Percentiles rank a stretch among this genome's conserved stretches.
Conservation (phyloP, 2,113 vertebrate genomes). For the Leuciscus idus region DNA sequence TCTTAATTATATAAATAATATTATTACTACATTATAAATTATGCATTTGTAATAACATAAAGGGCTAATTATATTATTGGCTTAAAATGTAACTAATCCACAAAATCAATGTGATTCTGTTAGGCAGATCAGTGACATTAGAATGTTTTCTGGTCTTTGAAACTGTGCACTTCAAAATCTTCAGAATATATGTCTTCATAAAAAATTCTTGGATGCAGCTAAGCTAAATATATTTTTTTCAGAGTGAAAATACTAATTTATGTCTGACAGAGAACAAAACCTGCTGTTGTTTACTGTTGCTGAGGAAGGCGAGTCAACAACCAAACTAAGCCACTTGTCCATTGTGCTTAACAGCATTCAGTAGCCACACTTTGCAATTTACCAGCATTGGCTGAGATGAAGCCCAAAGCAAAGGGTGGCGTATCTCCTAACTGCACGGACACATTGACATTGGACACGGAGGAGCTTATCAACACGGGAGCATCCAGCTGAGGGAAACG, state of each 20-base stretch:
- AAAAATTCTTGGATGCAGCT: neutral
- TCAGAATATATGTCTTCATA: neutral
- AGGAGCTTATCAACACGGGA: conserved; percentile 86
- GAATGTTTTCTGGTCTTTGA: neutral
- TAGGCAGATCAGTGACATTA: neutral
- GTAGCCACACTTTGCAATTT: conserved; percentile 35
- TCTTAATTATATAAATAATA: neutral
- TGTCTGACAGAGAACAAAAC: neutral
- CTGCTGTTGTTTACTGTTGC: neutral
- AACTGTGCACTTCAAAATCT: neutral
- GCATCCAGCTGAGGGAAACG: conserved; percentile 85
- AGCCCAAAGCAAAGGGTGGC: conserved; percentile 91
- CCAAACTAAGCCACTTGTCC: neutral
- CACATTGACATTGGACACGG: conserved; percentile 88
- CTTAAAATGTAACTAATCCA: neutral
- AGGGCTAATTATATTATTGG: neutral
- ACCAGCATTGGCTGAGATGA: conserved; percentile 89
- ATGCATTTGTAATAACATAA: neutral
- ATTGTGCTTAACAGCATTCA: neutral
- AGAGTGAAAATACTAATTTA: neutral
- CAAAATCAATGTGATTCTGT: neutral
- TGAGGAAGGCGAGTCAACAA: conserved; percentile 8
- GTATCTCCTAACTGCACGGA: conserved; percentile 93
- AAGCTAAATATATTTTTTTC: neutral
- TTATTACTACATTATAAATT: neutral